Conservation (phyloP, 1,140 invertebrate genomes). For the Pogonognathellus flavescens region DNA sequence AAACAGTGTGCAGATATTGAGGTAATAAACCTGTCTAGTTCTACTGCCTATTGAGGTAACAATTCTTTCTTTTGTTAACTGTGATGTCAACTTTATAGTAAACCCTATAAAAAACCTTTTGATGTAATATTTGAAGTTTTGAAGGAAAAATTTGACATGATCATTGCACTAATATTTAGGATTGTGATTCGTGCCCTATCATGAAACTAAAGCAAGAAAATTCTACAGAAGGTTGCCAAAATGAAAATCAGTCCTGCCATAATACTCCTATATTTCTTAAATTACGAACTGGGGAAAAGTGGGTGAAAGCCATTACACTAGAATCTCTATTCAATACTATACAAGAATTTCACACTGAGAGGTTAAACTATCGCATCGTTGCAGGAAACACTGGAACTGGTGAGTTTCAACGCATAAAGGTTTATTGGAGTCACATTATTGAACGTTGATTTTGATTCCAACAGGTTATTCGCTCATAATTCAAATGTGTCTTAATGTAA, state of each 20-base stretch:
- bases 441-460: not conserved
- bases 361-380: slow-evolving; percentile 13
- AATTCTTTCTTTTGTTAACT: not conserved
- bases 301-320: slow-evolving; percentile 27
- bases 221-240: too few species aligned
- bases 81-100: too few species aligned
- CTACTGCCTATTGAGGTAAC: not conserved
- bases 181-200: not conserved
- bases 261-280: not conserved
- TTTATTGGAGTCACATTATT: too few species aligned
- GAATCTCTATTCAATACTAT: not conserved
- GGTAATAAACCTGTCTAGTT: not conserved
- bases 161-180: too few species aligned
- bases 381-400: slow-evolving; percentile 13
- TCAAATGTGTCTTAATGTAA: not conserved
- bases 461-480: not conserved
- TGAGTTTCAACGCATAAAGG: too few species aligned
- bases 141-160: too few species aligned
- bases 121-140: too few species aligned
- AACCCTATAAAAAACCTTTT: too few species aligned
- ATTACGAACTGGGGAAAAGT: not conserved
- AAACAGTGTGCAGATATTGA: slow-evolving; percentile 8
- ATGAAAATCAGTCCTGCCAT: too few species aligned
- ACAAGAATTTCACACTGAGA: not conserved
- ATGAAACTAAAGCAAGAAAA: not conserved